Base-by-base conservation (phyloP, 2,888 invertebrate genomes). In the Lumbricus terrestris region DNA sequence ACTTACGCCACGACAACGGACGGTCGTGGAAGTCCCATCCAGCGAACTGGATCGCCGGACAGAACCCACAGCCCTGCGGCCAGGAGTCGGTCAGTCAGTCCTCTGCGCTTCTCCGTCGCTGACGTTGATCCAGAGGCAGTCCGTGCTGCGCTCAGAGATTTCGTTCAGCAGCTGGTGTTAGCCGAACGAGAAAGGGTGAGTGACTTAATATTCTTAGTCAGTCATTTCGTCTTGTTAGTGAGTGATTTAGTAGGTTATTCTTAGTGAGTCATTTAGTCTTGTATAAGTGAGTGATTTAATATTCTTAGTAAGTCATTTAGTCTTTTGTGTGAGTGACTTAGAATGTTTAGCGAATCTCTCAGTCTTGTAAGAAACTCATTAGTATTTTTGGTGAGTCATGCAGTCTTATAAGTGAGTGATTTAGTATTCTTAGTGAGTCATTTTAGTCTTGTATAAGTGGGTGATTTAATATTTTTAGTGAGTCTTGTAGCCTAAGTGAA, bases 81-180 rank as follows among this genome's bases (percentile, higher is more conserved):
- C 16, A 89, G 90, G 23, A 83, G 85, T 82, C 90, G 92, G 5
- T 91, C 92, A 20, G 33, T 90, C 90, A 91, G 91, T 40, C 92
- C 92, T 0, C n/a, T 82, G 54, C 85, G 69, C 34, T 90, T 94
- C 23, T 91, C 93, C n/a, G 96, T 97, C 40, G 96, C 97, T 90
- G 98, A 98, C 93, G 97, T 98, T 0, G 98, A 98, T 94, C 98
- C 98, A 0, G 98, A 98, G 95, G 96, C 97, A 42, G 97, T 98
- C 82, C 96, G 98, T 93, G 97, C 97, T 95, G 98, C 98, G 29
- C 97, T 98, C 35, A 96, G 98, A 88, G 97, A 97, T 94, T 96
- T 98, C 90, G 98, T 98, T 97, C 97, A 98, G 93, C 98, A 98
- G 95, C 97, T 98, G 89, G 97, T 97, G 38, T 97, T 97, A 95